Percentiles rank a stretch among this genome's conserved stretches.
These are phyloP conservation scores for Macrotrachela quadricornifera DNA, from an alignment of 1,140 invertebrate genomes.

Conservation along the genomic window DNA sequence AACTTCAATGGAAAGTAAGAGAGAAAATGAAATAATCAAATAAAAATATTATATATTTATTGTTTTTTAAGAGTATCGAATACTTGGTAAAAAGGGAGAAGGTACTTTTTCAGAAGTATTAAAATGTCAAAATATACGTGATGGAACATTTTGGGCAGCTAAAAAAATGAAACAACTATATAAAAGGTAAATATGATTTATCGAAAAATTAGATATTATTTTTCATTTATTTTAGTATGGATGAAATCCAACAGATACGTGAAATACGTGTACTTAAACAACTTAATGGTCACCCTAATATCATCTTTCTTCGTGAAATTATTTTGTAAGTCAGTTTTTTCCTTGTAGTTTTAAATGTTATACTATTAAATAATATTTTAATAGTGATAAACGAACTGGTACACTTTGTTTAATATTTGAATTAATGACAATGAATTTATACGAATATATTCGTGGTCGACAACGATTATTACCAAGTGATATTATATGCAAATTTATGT, in stretches of 20 bases:
- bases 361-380: no score
- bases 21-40: no score
- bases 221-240: slow-evolving; percentile 21
- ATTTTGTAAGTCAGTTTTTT: slow-evolving; percentile 39
- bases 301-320: slow-evolving; percentile 40
- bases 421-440: slow-evolving; percentile 47
- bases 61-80: slow-evolving; percentile 35
- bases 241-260: slow-evolving; percentile 37
- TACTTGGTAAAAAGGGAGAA: slow-evolving; percentile 37
- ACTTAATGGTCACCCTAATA: slow-evolving; percentile 38
- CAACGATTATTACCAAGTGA: slow-evolving; percentile 1
- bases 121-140: slow-evolving; percentile 39
- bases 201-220: not conserved
- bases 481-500: slow-evolving; percentile 3
- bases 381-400: slow-evolving; percentile 33
- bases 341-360: no score
- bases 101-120: slow-evolving; percentile 47
- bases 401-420: slow-evolving; percentile 41
- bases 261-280: slow-evolving; percentile 41
- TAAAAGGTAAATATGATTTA: slow-evolving; percentile 25
- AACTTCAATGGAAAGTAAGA: no score
- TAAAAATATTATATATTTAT: no score
- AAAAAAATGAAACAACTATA: slow-evolving; percentile 43
- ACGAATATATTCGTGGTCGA: slow-evolving; percentile 37
- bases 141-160: slow-evolving; percentile 37